Evolutionary conservation across 2,113 vertebrate genomes (phyloP).

Genomic region (Scophthalmus maximus): DNA sequence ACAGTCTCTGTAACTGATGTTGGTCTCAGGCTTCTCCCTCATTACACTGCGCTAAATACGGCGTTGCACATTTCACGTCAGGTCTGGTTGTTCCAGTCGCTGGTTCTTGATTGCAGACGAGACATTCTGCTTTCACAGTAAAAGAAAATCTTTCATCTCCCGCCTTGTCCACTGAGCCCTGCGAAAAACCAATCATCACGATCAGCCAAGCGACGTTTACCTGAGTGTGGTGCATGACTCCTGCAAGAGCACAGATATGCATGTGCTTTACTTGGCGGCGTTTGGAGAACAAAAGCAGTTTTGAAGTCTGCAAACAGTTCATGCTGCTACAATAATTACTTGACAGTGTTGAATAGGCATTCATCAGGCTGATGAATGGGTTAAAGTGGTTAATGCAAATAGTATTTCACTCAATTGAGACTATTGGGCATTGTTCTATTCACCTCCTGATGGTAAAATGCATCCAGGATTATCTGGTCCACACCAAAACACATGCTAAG

Average conservation of each 20-base stretch:
- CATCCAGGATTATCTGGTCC: not conserved
- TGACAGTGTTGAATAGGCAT: not conserved
- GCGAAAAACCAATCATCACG: constrained; percentile 24
- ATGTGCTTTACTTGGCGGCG: too few relatives aligned
- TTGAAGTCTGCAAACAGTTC: not conserved
- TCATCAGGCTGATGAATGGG: not conserved
- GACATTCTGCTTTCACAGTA: not conserved
- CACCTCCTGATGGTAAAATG: too few relatives aligned
- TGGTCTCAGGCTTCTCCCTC: constrained; percentile 6
- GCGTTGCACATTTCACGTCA: not conserved
- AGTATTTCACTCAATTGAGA: not conserved
- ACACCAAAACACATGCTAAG: not conserved
- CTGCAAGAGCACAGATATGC: not conserved
- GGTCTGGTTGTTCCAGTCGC: constrained; percentile 14
- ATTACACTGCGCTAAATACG: constrained; percentile 4
- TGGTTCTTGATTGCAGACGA: constrained; percentile 8
- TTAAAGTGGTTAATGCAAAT: not conserved
- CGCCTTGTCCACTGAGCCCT: not conserved
- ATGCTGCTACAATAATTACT: not conserved
- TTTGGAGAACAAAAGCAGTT: not conserved
- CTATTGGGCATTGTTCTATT: too few relatives aligned
- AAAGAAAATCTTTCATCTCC: constrained; percentile 28
- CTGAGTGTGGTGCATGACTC: not conserved
- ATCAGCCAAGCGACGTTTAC: constrained; percentile 11
- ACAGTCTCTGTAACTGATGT: constrained; percentile 6